A percentile compares a stretch with the other conserved stretches of the same genome.
These are phyloP conservation scores for Trachelus stipa DNA, from an alignment of 2,888 invertebrate genomes.

Conservation along the genomic window DNA sequence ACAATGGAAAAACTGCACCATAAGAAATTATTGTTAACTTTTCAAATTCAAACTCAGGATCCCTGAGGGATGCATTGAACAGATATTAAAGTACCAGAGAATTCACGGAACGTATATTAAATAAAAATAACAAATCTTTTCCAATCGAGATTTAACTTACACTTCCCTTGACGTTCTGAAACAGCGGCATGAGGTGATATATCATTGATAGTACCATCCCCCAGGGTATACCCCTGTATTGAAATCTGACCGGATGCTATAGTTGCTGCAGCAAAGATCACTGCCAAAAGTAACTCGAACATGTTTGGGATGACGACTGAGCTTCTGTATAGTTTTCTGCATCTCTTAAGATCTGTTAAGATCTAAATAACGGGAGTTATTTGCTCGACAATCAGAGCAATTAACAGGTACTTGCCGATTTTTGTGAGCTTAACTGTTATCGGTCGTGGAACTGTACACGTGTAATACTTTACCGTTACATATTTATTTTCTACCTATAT, in stretches of 20 bases:
- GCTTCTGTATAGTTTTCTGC: constrained; percentile 8
- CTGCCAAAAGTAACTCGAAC: constrained; percentile 41
- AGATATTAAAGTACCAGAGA: background rate
- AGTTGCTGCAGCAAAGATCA: constrained; percentile 32
- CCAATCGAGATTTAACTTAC: constrained; percentile 42
- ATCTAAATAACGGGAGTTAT: constrained; percentile 48
- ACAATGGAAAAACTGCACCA: constrained; percentile 74
- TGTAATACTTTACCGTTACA: constrained; percentile 29
- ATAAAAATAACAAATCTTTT: background rate
- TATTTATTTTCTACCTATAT: background rate
- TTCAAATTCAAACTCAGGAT: constrained; percentile 6
- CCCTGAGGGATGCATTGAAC: constrained; percentile 40
- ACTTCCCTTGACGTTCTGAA: constrained; percentile 45
- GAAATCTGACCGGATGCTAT: constrained; percentile 44
- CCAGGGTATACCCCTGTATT: constrained; percentile 32
- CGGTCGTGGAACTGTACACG: constrained; percentile 30
- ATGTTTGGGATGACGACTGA: constrained; percentile 36
- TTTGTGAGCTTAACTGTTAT: constrained; percentile 21
- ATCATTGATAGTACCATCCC: constrained; percentile 37
- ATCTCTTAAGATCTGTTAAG: background rate
- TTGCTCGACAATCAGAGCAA: constrained; percentile 47
- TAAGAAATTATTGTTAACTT: constrained; percentile 27
- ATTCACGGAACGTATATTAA: background rate
- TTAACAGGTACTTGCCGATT: constrained; percentile 43
- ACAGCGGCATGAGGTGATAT: constrained; percentile 15